Base-by-base conservation (phyloP, 1,140 invertebrate species). In the Hestina assimilis region DNA sequence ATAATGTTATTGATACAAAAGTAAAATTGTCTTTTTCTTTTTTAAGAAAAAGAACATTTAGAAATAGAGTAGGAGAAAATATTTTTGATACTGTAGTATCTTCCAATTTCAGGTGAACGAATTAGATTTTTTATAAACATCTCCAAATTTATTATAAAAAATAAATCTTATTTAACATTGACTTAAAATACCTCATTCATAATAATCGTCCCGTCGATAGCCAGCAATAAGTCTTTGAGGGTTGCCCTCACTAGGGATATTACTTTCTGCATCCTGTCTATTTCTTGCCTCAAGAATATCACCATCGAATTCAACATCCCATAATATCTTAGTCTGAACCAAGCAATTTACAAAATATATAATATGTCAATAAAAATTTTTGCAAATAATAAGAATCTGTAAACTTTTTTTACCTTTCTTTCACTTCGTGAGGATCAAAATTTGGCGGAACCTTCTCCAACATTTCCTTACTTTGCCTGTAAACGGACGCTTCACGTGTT, bases 151-250 rank as follows among this genome's bases (percentile, higher is more conserved):
- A n/a, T n/a, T n/a, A n/a, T n/a, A n/a, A n/a, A n/a, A n/a, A n/a
- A n/a, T n/a, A n/a, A n/a, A n/a, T n/a, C n/a, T n/a, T n/a, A n/a
- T n/a, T n/a, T n/a, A 26, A 12, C 12, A 28, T 28, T 28, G 2
- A 28, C n/a, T 8, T 26, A 46, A 28, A 46, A 40, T 50, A 87
- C 84, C 74, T 87, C 84, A 82, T 96, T 98, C 97, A 99, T 99
- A 24, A 99, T 95, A 69, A 99, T 99, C 5, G 97, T 98, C 19
- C 97, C 98, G 75, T 99, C 97, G 63, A 99, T 98, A 40, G 97
- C 97, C 47, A 99, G 89, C 75, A 97, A 96, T 19, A 99, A 90
- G 89, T 99, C 96, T 23, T 91, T 92, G 9, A 99, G 88, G 6
- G 96, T 98, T 2, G 87, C 90, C 48, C 94, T 90, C 1, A 92